Percentiles rank a stretch among this genome's conserved stretches.
phyloP scores from a whole-genome alignment of 1,140 invertebrate species.

The Cotesia glomerata region DNA sequence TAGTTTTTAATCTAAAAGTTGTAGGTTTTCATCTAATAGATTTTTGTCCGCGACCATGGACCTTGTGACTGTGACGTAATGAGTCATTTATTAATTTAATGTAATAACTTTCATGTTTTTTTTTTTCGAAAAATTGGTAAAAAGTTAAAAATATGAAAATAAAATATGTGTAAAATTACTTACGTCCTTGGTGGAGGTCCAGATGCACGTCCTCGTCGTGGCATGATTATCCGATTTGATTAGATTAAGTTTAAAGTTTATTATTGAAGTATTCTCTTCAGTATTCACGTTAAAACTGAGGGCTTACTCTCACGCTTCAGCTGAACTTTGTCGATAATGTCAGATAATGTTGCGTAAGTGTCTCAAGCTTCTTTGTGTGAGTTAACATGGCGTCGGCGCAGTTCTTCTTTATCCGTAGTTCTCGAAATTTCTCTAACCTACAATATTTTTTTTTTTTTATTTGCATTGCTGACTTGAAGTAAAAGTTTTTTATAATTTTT shows the following conservation, averaged over 20 bases:
- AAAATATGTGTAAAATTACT: conserved; percentile 30
- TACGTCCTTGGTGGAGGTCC: conserved; percentile 70
- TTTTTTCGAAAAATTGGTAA: neutral
- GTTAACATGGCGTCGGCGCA: neutral
- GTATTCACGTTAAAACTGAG: conserved; percentile 22
- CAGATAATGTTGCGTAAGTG: conserved; percentile 21
- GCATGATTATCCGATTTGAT: conserved; percentile 65
- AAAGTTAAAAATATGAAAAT: conserved; percentile 9
- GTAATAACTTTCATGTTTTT: neutral
- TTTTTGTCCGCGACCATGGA: conserved; percentile 25
- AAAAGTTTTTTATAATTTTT: neutral
- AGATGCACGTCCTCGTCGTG: conserved; percentile 76
- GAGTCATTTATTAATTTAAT: neutral
- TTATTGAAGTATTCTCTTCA: neutral
- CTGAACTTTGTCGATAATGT: conserved; percentile 17
- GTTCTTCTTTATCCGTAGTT: neutral
- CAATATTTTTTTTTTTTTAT: neutral
- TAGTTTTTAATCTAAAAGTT: neutral
- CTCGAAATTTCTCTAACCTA: neutral
- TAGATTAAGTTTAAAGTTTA: neutral
- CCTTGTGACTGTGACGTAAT: conserved; percentile 36
- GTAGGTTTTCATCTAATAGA: neutral
- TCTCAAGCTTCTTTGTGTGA: neutral
- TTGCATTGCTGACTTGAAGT: neutral
- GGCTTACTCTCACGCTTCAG: neutral